Evolutionary conservation across 2,113 vertebrate species (phyloP).

Genomic region (Dicentrarchus labrax): DNA sequence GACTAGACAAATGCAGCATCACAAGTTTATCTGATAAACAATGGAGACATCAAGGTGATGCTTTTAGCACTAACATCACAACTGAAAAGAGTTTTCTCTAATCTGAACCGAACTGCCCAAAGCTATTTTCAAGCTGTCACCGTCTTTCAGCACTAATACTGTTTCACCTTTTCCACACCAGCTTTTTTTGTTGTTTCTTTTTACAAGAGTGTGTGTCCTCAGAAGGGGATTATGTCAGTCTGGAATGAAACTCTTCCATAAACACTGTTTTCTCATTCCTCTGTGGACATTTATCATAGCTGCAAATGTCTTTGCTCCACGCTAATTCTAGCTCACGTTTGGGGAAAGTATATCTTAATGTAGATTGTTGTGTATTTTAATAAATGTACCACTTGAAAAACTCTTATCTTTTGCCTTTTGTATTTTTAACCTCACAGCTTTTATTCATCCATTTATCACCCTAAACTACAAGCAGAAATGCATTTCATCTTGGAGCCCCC

Average conservation of each 20-base stretch:
- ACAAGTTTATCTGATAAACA: background rate
- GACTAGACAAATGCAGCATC: background rate
- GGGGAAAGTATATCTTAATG: constrained; percentile 71
- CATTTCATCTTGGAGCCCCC: constrained; percentile 49
- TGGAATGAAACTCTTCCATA: constrained; percentile 49
- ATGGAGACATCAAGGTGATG: background rate
- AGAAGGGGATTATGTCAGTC: constrained; percentile 35
- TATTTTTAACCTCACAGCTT: constrained; percentile 29
- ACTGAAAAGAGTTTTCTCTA: constrained; percentile 23
- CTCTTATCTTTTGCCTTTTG: constrained; percentile 17
- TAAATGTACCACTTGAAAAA: constrained; percentile 81
- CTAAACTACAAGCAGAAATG: constrained; percentile 11
- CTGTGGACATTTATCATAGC: constrained; percentile 39
- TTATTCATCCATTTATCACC: constrained; percentile 16
- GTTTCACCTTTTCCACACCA: constrained; percentile 47
- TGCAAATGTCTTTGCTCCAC: constrained; percentile 26
- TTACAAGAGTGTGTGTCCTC: constrained; percentile 2
- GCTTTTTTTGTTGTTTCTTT: constrained; percentile 18
- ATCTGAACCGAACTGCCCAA: constrained; percentile 52
- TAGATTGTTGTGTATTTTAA: constrained; percentile 80
- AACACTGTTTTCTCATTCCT: constrained; percentile 51
- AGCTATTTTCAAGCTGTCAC: constrained; percentile 66
- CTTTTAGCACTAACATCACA: constrained; percentile 11
- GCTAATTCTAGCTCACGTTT: constrained; percentile 66
- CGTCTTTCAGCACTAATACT: constrained; percentile 50